Conservation (phyloP, 2,888 invertebrate species). For the Mylabris sibirica region DNA sequence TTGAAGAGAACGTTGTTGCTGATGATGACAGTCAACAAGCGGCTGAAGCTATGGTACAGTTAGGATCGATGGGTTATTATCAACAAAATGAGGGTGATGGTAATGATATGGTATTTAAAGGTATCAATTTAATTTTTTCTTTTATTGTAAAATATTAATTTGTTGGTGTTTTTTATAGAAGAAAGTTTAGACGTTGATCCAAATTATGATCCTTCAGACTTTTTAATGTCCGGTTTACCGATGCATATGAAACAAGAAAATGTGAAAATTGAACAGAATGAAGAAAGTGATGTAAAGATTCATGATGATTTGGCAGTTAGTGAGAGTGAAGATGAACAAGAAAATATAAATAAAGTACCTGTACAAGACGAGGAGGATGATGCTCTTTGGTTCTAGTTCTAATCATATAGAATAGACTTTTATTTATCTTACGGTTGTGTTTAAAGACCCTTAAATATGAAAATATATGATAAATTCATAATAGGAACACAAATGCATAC, state of each 20-base stretch:
- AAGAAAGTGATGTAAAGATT: constrained; percentile 67
- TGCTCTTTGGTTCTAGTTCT: constrained; percentile 70
- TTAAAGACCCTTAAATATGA: neutral
- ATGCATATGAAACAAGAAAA: constrained; percentile 46
- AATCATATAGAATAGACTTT: no score
- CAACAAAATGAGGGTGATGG: constrained; percentile 56
- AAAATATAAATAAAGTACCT: constrained; percentile 38
- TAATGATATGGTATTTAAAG: constrained; percentile 53
- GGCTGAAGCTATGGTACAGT: constrained; percentile 79
- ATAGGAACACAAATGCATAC: no score
- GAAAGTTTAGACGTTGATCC: constrained; percentile 81
- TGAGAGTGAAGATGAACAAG: constrained; percentile 75
- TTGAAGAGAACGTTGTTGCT: constrained; percentile 48
- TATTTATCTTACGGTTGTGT: constrained; percentile 32
- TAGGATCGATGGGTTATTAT: constrained; percentile 73
- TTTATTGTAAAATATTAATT: constrained; percentile 20
- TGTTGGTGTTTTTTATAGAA: constrained; percentile 60
- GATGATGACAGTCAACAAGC: constrained; percentile 69
- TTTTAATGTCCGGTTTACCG: constrained; percentile 69
- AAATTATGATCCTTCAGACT: constrained; percentile 87
- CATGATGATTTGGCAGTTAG: constrained; percentile 79
- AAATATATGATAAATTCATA: no score
- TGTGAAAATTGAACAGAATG: constrained; percentile 40
- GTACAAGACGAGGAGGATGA: constrained; percentile 61
- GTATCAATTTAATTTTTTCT: constrained; percentile 42